These are phyloP conservation scores for Aurelia sp. DNA, from an alignment of 30 jellyfish, hydroid and myxozoan genomes.

Conservation along the genomic window DNA sequence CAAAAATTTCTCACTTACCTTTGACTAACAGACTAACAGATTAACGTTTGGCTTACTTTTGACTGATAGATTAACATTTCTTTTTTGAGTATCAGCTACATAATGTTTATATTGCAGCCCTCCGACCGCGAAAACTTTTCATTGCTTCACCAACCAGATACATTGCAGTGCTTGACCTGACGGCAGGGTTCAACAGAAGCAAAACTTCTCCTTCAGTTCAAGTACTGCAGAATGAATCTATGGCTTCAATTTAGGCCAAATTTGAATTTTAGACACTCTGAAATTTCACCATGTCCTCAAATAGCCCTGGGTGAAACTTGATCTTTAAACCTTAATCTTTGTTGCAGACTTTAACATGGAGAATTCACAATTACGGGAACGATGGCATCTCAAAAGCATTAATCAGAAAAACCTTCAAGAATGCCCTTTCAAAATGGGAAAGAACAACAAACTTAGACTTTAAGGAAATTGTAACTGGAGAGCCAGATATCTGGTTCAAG, in stretches of 20 bases:
- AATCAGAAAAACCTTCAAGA: slow-evolving; percentile 60
- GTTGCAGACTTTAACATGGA: slow-evolving; percentile 90
- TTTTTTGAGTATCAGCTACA: too few species aligned
- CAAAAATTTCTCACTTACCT: too few species aligned
- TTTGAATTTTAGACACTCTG: background rate
- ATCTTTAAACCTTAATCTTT: background rate
- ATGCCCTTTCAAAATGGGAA: slow-evolving; percentile 87
- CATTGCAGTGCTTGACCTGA: too few species aligned
- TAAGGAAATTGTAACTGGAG: slow-evolving; percentile 38
- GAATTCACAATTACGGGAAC: slow-evolving; percentile 78
- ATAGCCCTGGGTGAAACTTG: background rate
- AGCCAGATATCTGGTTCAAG: slow-evolving; percentile 88
- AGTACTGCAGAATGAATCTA: background rate
- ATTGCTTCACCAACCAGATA: too few species aligned
- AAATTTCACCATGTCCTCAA: background rate
- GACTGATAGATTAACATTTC: too few species aligned
- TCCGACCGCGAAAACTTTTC: too few species aligned
- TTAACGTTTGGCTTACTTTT: too few species aligned
- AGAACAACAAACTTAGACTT: slow-evolving; percentile 73
- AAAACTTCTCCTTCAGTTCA: too few species aligned
- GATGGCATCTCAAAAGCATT: slow-evolving; percentile 73
- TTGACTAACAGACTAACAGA: too few species aligned
- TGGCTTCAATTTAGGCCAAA: background rate
- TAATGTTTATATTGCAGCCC: too few species aligned
- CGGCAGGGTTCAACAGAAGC: too few species aligned